Conservation (phyloP, 2,888 invertebrate genomes). For the Sarcophaga variegata region DNA sequence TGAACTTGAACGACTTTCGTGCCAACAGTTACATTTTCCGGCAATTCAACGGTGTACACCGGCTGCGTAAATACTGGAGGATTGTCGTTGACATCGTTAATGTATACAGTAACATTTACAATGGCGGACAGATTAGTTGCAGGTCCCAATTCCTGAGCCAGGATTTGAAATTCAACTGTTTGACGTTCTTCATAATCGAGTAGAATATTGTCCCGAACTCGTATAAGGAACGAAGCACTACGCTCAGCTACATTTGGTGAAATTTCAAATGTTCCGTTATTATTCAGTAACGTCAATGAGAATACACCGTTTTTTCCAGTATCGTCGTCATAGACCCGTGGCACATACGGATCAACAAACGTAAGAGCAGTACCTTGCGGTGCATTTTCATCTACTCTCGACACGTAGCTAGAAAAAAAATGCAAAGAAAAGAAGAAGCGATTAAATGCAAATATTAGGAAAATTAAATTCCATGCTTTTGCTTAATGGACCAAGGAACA, state of each 20-base stretch:
- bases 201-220: conserved; percentile 90
- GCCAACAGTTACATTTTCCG: conserved; percentile 91
- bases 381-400: conserved; percentile 90
- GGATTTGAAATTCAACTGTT: conserved; percentile 89
- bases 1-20: conserved; percentile 88
- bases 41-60: conserved; percentile 88
- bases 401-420: conserved; percentile 85
- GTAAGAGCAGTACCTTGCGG: conserved; percentile 89
- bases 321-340: conserved; percentile 89
- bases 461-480: no score
- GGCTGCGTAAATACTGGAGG: conserved; percentile 89
- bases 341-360: conserved; percentile 88
- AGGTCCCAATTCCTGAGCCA: conserved; percentile 91
- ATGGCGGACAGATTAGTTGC: conserved; percentile 88
- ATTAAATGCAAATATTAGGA: neutral
- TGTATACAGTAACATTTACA: conserved; percentile 89
- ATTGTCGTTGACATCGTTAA: conserved; percentile 95
- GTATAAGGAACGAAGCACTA: conserved; percentile 89
- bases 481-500: no score
- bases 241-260: conserved; percentile 91
- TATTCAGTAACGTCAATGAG: conserved; percentile 88
- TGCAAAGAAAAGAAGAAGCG: neutral
- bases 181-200: conserved; percentile 93
- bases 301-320: conserved; percentile 93
- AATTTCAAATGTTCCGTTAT: conserved; percentile 95